phyloP scores from a whole-genome alignment of 2,888 invertebrate genomes.

The Pristionchus maxplancki region DNA sequence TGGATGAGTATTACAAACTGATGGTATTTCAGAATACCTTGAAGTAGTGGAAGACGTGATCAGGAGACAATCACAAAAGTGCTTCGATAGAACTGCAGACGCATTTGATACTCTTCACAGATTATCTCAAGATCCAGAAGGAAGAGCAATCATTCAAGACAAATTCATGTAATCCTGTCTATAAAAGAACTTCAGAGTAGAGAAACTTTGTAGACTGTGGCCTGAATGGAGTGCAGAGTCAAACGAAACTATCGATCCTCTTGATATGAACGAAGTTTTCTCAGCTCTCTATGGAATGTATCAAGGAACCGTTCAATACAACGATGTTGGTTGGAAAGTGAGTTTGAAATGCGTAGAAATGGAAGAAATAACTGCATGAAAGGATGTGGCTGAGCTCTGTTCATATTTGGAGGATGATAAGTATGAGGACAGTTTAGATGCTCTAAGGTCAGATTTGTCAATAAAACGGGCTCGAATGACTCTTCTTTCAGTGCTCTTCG shows the following conservation, averaged over 20 bases:
- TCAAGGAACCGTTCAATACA: not conserved
- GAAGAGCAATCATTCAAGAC: constrained; percentile 9
- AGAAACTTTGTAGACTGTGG: not conserved
- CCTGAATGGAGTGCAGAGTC: not conserved
- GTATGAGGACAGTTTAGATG: constrained; percentile 17
- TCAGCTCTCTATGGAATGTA: not conserved
- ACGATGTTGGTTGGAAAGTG: not conserved
- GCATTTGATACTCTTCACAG: not conserved
- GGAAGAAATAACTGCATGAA: not conserved
- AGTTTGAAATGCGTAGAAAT: no score
- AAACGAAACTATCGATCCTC: not conserved
- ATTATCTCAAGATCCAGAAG: not conserved
- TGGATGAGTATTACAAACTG: not conserved
- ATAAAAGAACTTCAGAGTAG: not conserved
- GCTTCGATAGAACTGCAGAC: not conserved
- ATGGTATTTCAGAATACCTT: constrained; percentile 28
- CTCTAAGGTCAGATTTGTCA: not conserved
- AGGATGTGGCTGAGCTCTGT: not conserved
- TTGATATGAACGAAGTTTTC: constrained; percentile 25
- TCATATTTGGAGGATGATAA: not conserved
- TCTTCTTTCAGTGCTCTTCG: not conserved
- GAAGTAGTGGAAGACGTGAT: constrained; percentile 40
- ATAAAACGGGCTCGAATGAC: no score
- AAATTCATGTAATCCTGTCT: constrained; percentile 17
- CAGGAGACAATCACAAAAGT: not conserved